Conservation (phyloP, 2,113 vertebrate genomes). For the Piprites chloris region DNA sequence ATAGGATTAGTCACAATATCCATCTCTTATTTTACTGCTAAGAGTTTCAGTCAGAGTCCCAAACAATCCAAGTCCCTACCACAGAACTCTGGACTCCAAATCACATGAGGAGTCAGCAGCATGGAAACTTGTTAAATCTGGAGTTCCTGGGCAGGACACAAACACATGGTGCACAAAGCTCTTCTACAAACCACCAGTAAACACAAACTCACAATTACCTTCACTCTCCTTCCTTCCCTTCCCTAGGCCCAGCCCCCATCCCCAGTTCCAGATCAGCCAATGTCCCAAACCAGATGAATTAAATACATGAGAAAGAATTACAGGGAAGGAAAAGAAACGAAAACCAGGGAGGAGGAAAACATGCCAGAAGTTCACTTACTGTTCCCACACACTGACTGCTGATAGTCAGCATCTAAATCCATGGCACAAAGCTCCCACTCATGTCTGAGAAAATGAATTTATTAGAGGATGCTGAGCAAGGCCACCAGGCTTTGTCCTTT, state of each 20-base stretch:
- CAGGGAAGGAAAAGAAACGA: not conserved
- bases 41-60: not conserved
- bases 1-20: not conserved
- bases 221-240: not conserved
- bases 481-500: not conserved
- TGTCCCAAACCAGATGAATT: not conserved
- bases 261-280: not conserved
- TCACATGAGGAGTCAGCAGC: not conserved
- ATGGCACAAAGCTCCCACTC: not conserved
- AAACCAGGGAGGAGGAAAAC: not conserved
- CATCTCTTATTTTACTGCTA: not conserved
- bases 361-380: not conserved
- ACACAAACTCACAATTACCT: not conserved
- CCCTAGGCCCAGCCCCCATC: not conserved
- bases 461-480: not conserved
- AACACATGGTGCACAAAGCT: not conserved
- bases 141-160: not conserved
- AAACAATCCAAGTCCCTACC: not conserved
- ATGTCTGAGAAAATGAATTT: constrained; percentile 10
- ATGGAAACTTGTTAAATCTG: not conserved
- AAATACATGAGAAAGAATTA: not conserved
- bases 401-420: not conserved
- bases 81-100: constrained; percentile 18
- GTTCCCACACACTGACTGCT: not conserved
- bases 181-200: not conserved